Base-by-base conservation (phyloP, 2,113 vertebrate species). In the Psilopogon haemacephalus region DNA sequence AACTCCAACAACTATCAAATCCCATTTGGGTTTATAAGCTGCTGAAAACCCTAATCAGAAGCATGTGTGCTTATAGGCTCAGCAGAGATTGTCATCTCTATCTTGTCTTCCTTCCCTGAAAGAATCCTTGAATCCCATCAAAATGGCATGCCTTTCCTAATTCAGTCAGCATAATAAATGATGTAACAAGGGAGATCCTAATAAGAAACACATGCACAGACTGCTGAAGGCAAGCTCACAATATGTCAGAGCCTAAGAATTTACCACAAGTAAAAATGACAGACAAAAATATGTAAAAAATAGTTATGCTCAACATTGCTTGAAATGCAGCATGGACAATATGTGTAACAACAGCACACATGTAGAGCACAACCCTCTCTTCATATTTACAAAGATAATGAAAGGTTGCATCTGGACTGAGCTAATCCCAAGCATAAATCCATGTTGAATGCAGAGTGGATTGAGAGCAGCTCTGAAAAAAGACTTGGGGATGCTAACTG, bases 11-110 rank as follows among this genome's bases (percentile, higher is more conserved):
- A n/a, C n/a, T 77, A 79, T 73, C 92, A 86, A 71, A 92, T 95
- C 94, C 74, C 94, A 76, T 86, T 95, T 94, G 30, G 15, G 92
- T 95, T 93, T 75, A 83, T 85, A 89, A 94, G 52, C 8, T 95
- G 94, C 46, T 94, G 93, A 95, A 95, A 94, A 50, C n/a, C 13
- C 60, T 94, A 89, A 95, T 44, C 55, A 94, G 87, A 93, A 93
- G 52, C 1, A 15, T 44, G 68, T 93, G 78, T 44, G 84, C 15
- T 77, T 96, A 68, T 35, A 24, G 84, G 77, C 69, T 95, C 40
- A 92, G 86, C 95, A 79, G 20, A 91, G 44, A 73, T 48, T 75
- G 58, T 67, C 86, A 48, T 84, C 72, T 88, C 14, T 54, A 83
- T 58, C 56, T 65, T 81, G 89, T 75, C 84, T 77, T 87, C 54